Percentiles rank a stretch among this genome's conserved stretches.
These are phyloP conservation scores for Bradynema listronoti DNA, from an alignment of 1,140 invertebrate species.

Conservation along the genomic window DNA sequence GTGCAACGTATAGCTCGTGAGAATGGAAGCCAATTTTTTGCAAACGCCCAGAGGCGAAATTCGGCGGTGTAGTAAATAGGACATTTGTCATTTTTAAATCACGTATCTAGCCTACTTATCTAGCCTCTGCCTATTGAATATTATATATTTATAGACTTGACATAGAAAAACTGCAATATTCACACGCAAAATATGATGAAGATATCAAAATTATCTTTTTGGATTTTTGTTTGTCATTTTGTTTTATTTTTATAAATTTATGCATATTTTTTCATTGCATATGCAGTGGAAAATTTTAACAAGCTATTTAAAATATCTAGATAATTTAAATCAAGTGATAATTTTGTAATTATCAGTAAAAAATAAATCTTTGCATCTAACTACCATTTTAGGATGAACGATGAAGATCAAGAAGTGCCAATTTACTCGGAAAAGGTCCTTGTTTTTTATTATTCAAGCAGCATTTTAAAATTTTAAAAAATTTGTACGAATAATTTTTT, in stretches of 20 bases:
- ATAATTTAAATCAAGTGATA: too few species aligned
- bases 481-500: background rate
- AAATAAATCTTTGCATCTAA: too few species aligned
- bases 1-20: constrained; percentile 21
- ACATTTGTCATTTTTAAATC: constrained; percentile 10
- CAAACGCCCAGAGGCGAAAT: constrained; percentile 14
- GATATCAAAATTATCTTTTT: background rate
- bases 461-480: background rate
- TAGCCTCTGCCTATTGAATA: too few species aligned
- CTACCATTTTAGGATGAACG: background rate
- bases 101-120: too few species aligned
- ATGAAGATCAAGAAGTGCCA: constrained; percentile 16
- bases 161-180: background rate
- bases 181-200: background rate
- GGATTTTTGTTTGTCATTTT: background rate
- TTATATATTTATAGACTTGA: too few species aligned
- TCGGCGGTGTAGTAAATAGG: constrained; percentile 15
- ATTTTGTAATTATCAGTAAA: too few species aligned
- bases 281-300: too few species aligned
- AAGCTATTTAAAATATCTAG: too few species aligned
- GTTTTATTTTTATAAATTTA: background rate
- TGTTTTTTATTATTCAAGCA: background rate
- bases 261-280: too few species aligned
- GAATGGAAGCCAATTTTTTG: constrained; percentile 17
- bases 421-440: constrained; percentile 20